Evolutionary conservation across 2,797 vertebrate genomes (phyloP), one percentile per base, ranked within the genome.

Genomic region (Notolepis coatsorum): DNA sequence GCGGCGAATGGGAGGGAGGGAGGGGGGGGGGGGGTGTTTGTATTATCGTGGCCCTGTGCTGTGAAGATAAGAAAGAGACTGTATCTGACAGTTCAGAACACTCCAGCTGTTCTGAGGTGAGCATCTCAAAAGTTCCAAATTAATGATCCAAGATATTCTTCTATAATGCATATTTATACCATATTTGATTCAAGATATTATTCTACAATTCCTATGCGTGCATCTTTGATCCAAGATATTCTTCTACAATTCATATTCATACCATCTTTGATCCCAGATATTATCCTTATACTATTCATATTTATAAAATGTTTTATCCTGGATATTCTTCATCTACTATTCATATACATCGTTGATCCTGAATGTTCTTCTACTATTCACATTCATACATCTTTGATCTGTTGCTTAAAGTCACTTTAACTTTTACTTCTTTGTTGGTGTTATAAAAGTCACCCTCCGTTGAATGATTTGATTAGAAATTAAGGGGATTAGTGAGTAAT

Each of bases 51-150:
- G 41, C 65, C 71, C 72, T 71, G 50, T 68, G 43, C 53, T 69
- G 23, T 3, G 65, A 68, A 27, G 58, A 84, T 68, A 82, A 85
- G 69, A 81, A 81, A 76, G 60, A 77, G 49, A 70, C 49, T 59
- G 61, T 80, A 78, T 68, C 69, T 61, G 59, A 55, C 56, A 64
- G 39, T 63, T 63, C 68, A 51, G 39, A 37, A 31, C 35, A 13
- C 8, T 55, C 45, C 51, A 39, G 56, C 52, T 23, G 56, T 6
- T 3, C 28, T n/a, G 1, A 53, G 50, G 48, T 58, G 54, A 53
- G 52, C 61, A 30, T 6, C 42, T 33, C 13, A 15, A 23, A n/a
- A n/a, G n/a, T n/a, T n/a, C n/a, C 45, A 46, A 63, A 67, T 62
- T 5, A 12, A 47, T n/a, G n/a, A n/a, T n/a, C n/a, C n/a, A n/a